Percentiles rank a stretch among this genome's conserved stretches.
Conservation (phyloP, 2,797 vertebrate genomes). For the Allobates femoralis region DNA sequence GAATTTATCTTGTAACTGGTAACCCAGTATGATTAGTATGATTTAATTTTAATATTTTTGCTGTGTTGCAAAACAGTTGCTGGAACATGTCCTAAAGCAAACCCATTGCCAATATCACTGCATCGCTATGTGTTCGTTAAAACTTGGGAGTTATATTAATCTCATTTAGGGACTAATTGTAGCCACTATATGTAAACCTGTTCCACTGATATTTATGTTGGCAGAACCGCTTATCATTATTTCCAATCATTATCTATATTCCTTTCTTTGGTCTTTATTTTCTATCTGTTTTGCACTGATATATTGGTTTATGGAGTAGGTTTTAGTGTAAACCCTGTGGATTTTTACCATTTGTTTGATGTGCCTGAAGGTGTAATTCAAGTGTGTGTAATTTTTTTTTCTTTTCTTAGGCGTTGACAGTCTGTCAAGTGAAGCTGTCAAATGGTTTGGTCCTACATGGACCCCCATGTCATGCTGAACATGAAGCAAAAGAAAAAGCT, state of each 20-base stretch:
- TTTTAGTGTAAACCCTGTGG: not conserved
- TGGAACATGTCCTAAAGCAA: too few species aligned
- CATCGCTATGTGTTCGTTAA: too few species aligned
- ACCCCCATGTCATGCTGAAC: constrained; percentile 91
- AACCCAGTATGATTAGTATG: too few species aligned
- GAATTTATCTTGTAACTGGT: not conserved
- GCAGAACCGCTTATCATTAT: too few species aligned
- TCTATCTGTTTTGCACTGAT: not conserved
- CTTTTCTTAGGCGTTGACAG: constrained; percentile 80
- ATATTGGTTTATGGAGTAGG: not conserved
- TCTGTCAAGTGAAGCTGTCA: constrained; percentile 93
- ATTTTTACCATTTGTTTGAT: constrained; percentile 14
- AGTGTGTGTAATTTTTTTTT: constrained; percentile 12
- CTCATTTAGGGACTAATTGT: too few species aligned
- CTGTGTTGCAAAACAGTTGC: too few species aligned
- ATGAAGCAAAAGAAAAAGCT: constrained; percentile 94
- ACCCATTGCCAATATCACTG: too few species aligned
- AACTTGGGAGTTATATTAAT: not conserved
- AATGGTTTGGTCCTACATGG: constrained; percentile 91
- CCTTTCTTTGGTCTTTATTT: not conserved
- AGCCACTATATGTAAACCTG: too few species aligned
- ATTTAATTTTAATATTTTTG: too few species aligned
- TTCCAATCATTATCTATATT: too few species aligned
- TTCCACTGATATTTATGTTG: too few species aligned
- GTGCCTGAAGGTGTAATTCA: constrained; percentile 38